A percentile compares a stretch with the other conserved stretches of the same genome.
Evolutionary conservation across 2,113 vertebrate species (phyloP).

Genomic region (Antennarius striatus): DNA sequence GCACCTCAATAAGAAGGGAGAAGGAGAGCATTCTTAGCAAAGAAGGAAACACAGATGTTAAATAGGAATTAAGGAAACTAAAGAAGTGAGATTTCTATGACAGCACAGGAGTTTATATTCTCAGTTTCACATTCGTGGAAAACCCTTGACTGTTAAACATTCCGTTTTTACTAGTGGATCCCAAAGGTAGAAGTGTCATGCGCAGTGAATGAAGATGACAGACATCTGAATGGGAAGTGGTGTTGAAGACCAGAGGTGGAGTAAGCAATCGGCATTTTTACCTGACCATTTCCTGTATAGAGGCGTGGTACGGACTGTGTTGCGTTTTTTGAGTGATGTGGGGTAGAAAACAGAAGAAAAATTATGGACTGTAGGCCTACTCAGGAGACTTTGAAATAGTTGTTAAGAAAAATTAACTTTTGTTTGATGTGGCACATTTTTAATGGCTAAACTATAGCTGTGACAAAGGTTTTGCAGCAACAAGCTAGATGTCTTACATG

Average conservation of each 20-base stretch:
- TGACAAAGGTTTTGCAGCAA: neutral
- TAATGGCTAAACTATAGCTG: neutral
- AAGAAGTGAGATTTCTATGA: constrained; percentile 46
- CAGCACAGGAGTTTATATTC: neutral
- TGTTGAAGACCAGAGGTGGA: constrained; percentile 38
- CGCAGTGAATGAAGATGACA: constrained; percentile 53
- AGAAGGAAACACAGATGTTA: constrained; percentile 45
- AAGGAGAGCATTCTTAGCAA: constrained; percentile 43
- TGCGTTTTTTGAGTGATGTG: constrained; percentile 52
- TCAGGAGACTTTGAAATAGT: constrained; percentile 6
- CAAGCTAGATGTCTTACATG: constrained; percentile 80
- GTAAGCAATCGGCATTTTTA: constrained; percentile 58
- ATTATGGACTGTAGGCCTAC: constrained; percentile 45
- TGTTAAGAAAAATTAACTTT: neutral
- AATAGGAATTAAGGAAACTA: constrained; percentile 42
- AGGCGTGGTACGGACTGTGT: constrained; percentile 78
- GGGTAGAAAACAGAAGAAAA: constrained; percentile 57
- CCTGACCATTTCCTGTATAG: constrained; percentile 81
- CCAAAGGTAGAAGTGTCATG: constrained; percentile 59
- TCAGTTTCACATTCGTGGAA: constrained; percentile 5
- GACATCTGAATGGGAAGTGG: constrained; percentile 51
- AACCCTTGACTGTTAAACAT: constrained; percentile 35
- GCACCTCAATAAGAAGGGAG: constrained; percentile 44
- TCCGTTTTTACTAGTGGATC: constrained; percentile 43
- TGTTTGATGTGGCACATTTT: neutral